Base-by-base conservation (phyloP, 2,797 vertebrate species). In the Pseudomugil gertrudae region DNA sequence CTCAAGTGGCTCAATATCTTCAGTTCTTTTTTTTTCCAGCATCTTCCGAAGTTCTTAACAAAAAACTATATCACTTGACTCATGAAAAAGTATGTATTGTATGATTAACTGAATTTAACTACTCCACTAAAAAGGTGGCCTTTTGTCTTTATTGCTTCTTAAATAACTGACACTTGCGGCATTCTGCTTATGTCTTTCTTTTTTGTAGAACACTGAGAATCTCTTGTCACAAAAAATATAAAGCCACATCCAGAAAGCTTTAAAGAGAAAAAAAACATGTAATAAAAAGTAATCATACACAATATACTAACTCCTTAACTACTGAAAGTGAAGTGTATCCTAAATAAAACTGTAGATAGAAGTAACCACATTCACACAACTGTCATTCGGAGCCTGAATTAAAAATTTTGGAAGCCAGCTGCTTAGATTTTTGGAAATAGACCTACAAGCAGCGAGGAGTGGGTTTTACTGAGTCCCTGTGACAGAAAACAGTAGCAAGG, bases 1-100 rank as follows among this genome's bases (percentile, higher is more conserved):
- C 66, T 83, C 48, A 76, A 73, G 72, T 48, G 43, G 55, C 43
- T 74, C 60, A 81, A 75, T 80, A 54, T 26, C 75, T 82, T 81
- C 62, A 82, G n/a, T n/a, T n/a, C n/a, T n/a, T n/a, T n/a, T n/a
- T n/a, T n/a, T n/a, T n/a, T n/a, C n/a, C n/a, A n/a, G n/a, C n/a
- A n/a, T n/a, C n/a, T n/a, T n/a, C n/a, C n/a, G 69, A 74, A 54
- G 63, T 66, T 77, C 43, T 68, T 63, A 55, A 74, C 67, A 64
- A 61, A 72, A 50, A 56, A 52, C 32, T 68, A 27, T 21, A 73
- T 51, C 50, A 13, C 26, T 66, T 65, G 11, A 52, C 23, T 50
- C 21, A 17, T 26, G 15, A 52, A 27, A 27, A 29, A 9, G 26
- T 17, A 4, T 9, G 27, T 27, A 52, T 52, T 52, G 26, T 26